These are phyloP conservation scores for Alviniconcha strummeri DNA, from an alignment of 2,888 invertebrate genomes.

Conservation along the genomic window DNA sequence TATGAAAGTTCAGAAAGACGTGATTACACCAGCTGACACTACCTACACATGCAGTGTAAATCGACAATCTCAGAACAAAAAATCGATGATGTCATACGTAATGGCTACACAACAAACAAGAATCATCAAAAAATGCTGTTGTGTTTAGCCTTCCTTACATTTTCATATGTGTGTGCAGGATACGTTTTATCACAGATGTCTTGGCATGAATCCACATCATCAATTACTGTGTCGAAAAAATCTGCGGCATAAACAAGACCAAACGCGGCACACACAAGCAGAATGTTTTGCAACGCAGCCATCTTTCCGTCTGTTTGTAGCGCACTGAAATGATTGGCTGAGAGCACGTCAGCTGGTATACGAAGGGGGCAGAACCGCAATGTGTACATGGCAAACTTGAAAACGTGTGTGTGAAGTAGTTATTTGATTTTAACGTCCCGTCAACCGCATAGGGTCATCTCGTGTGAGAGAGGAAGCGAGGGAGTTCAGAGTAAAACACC, in stretches of 20 bases:
- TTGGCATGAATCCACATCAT: conserved; percentile 13
- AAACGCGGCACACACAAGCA: conserved; percentile 7
- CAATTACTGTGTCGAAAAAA: neutral
- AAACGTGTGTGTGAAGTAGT: too few species aligned
- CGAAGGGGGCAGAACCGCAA: conserved; percentile 6
- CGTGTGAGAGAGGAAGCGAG: too few species aligned
- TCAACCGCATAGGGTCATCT: too few species aligned
- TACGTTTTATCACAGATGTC: conserved; percentile 27
- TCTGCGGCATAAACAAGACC: conserved; percentile 1
- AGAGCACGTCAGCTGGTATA: conserved; percentile 14
- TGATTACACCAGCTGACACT: too few species aligned
- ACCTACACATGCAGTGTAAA: too few species aligned
- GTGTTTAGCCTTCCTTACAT: conserved; percentile 13
- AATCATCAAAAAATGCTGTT: too few species aligned
- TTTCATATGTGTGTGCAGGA: conserved; percentile 27
- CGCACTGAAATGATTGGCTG: conserved; percentile 12
- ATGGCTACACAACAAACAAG: too few species aligned
- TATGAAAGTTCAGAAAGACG: too few species aligned
- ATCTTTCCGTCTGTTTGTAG: neutral
- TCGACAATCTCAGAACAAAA: too few species aligned
- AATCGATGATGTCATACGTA: too few species aligned
- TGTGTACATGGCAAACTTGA: neutral
- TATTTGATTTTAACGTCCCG: too few species aligned
- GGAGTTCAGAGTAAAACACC: too few species aligned
- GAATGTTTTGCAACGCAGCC: conserved; percentile 30